Evolutionary conservation across 2,113 vertebrate species (phyloP), one percentile per base, ranked within the genome.

Genomic region (Melanerpes formicivorus): DNA sequence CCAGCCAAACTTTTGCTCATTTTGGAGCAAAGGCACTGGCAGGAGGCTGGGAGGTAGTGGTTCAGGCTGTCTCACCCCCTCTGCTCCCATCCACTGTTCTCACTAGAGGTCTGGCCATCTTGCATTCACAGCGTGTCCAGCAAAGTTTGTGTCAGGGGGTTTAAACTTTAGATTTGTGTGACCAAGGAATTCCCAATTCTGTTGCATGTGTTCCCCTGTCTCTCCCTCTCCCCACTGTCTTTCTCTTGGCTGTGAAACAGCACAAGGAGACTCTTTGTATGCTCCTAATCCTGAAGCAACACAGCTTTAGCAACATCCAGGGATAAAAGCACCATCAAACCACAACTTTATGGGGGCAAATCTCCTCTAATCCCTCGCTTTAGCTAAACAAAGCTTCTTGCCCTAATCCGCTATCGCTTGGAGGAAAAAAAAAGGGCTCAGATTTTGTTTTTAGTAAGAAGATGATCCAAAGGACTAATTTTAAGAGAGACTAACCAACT

Each of bases 291-390:
- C 98, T 97, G 97, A 98, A 98, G 98, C 98, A 98, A 98, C 98
- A 98, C 98, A 98, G 98, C 98, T 98, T 99, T 98, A 98, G 98
- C 98, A 98, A 98, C 98, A 98, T 98, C 98, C 98, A 98, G 98
- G 98, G 98, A 99, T 99, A 99, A 99, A 99, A 99, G 98, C 98
- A 98, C 98, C 98, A 99, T 99, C 98, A 99, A 99, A 99, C 98
- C 98, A 98, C 98, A 98, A 99, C 98, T 99, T 99, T 99, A 99
- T 99, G 98, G 98, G 98, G 98, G 98, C 98, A 99, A 99, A 99
- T 99, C 98, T 99, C 98, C 98, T 98, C 98, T 99, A 99, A 99
- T 99, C 98, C 98, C 97, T 98, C 98, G 98, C 98, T 99, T 99
- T 99, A 99, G 98, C 98, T 98, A 98, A 99, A 99, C 98, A 99